Base-by-base conservation (phyloP, 2,888 invertebrate species). In the Holacanthella duospinosa region DNA sequence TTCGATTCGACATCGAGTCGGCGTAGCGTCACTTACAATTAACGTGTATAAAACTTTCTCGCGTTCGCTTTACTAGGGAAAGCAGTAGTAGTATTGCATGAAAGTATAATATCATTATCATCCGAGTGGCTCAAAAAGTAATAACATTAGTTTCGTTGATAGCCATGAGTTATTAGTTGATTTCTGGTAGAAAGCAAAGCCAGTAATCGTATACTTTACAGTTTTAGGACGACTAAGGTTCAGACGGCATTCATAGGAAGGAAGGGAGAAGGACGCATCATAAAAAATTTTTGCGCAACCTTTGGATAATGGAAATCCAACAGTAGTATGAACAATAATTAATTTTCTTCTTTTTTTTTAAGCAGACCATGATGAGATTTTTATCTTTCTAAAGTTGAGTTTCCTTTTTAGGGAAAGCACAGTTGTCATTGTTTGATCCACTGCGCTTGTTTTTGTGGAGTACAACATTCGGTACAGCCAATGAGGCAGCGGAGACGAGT, bases 401-500 rank as follows among this genome's bases (percentile, higher is more conserved):
- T 62, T 64, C 64, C 59, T 64, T 64, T 43, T 64, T 64, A 36
- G 58, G 36, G 26, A 55, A 55, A 68, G 62, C 64, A 59, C 55
- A 19, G 29, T 29, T n/a, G 43, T 48, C 21, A 48, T 48, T 48
- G 48, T 4, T 16, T 21, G 60, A 55, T 43, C 67, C 56, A 54
- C 62, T 53, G 29, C 68, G 61, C 66, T 70, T 69, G 25, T 9
- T n/a, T n/a, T 66, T 63, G 59, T 66, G 70, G 55, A 68, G 62
- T 59, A 72, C 66, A 36, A 66, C 66, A 65, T 70, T 72, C 54
- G 74, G 73, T 55, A 71, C 73, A 27, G 71, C 74, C 71, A 71
- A 71, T 21, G 69, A 72, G 16, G 71, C 70, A 54, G 70, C 73
- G 1, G 72, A 72, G 12, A 71, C 74, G 12, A 71, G 69, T 24